Percentiles rank a stretch among this genome's conserved stretches.
phyloP scores from a whole-genome alignment of 2,888 invertebrate genomes.

The Xestia ashworthii region DNA sequence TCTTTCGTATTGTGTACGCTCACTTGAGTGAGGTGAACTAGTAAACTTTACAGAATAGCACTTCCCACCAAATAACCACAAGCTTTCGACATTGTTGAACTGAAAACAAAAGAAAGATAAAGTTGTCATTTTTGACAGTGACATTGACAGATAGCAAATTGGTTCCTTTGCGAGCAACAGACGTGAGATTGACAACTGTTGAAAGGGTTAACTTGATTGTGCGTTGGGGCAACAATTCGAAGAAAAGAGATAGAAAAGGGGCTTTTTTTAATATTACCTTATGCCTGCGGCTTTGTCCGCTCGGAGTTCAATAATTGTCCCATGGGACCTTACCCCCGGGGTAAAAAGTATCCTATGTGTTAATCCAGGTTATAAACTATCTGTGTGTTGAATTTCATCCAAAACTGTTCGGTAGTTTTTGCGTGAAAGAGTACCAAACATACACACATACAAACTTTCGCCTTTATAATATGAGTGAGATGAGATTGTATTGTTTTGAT shows the following conservation, averaged over 20 bases:
- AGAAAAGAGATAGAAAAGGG: too few species aligned
- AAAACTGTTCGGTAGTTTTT: too few species aligned
- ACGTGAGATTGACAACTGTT: slow-evolving; percentile 4
- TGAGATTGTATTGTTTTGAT: too few species aligned
- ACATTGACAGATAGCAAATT: slow-evolving; percentile 26
- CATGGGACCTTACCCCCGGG: too few species aligned
- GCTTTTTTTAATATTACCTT: not conserved
- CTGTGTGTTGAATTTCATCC: too few species aligned
- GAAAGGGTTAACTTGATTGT: not conserved
- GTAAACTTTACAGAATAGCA: not conserved
- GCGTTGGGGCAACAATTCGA: not conserved
- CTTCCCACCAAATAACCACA: not conserved
- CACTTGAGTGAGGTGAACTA: not conserved
- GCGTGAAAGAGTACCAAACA: too few species aligned
- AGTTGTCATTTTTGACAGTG: slow-evolving; percentile 14
- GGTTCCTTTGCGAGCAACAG: slow-evolving; percentile 9
- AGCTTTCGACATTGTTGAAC: not conserved
- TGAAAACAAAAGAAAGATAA: slow-evolving; percentile 10
- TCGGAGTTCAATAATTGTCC: too few species aligned
- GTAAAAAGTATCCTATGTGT: too few species aligned
- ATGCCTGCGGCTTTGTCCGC: too few species aligned
- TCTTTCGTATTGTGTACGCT: slow-evolving; percentile 5
- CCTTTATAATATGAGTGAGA: too few species aligned
- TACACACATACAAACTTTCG: too few species aligned
- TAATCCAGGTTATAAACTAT: too few species aligned